Evolutionary conservation across 2,888 invertebrate species (phyloP), one percentile per base, ranked within the genome.

Genomic region (Eurytoma californica): DNA sequence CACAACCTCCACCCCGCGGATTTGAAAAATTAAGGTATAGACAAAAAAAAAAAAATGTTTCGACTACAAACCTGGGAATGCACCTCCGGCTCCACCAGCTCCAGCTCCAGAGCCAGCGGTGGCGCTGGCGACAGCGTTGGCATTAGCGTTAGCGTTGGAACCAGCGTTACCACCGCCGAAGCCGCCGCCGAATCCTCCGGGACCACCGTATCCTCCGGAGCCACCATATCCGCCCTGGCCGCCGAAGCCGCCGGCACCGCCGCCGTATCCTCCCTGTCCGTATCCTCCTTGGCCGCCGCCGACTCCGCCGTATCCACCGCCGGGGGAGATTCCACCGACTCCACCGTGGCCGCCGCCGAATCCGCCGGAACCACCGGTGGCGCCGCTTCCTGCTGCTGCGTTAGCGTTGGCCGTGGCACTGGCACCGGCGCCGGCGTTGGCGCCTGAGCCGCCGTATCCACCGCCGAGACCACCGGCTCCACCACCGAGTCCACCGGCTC

Each of bases 61-160:
- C 13, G 16, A 3, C 53, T 65, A 51, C 39, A 3, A 9, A 66
- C 74, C 47, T 30, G 51, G 9, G 30, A 51, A 57, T 39, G 72
- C 75, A 60, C 66, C 77, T 67, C 77, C 73, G 0, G 66, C 73
- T 39, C 80, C 79, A 18, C 80, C 80, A 12, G 72, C 70, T 24
- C 68, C 74, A 47, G 81, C 83, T 12, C 65, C 68, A 4, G 80
- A 77, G 5, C 65, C 67, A 28, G 83, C 83, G n/a, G 7, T 53
- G 47, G 68, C 76, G 14, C 24, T 24, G 1, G 72, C 80, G 0
- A 14, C 2, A 0, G 80, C 78, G 20, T 67, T 58, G 13, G 73
- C 78, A 24, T 60, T 72, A n/a, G 83, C 83, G 39, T n/a, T 70
- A 14, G 79, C 79, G 12, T 53, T 68, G 16, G 79, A 77, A 66